phyloP scores from a whole-genome alignment of 2,113 vertebrate genomes.

The Miniopterus natalensis region DNA sequence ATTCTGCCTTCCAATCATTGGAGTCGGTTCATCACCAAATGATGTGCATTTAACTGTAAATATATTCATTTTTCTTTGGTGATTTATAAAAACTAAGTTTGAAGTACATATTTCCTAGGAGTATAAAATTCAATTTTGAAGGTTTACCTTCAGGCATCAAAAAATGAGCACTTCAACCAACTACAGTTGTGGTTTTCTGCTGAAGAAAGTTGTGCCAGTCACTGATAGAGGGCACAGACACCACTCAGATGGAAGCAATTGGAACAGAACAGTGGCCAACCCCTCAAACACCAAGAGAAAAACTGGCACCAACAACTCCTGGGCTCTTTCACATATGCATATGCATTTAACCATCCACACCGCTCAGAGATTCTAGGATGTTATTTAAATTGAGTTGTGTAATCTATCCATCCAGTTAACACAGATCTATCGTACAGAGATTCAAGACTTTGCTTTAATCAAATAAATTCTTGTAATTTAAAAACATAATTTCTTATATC shows the following conservation, averaged over 20 bases:
- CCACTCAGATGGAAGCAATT: not conserved
- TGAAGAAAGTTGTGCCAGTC: not conserved
- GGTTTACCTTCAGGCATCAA: not conserved
- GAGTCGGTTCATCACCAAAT: not conserved
- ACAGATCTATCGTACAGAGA: not conserved
- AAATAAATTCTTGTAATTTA: not conserved
- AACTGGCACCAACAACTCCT: not conserved
- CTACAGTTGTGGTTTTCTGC: not conserved
- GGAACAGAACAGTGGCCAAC: not conserved
- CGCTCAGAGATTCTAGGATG: not conserved
- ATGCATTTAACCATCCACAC: not conserved
- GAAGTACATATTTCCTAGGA: conserved; percentile 28
- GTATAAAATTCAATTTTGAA: conserved; percentile 56
- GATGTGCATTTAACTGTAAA: not conserved
- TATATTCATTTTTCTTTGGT: not conserved
- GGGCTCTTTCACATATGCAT: not conserved
- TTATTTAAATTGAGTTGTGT: not conserved
- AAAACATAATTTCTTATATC: not conserved
- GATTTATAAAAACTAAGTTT: not conserved
- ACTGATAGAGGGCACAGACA: not conserved
- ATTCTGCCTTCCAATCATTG: not conserved
- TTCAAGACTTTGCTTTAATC: not conserved
- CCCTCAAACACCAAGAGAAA: not conserved
- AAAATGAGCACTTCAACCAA: not conserved
- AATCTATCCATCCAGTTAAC: not conserved